Conservation (phyloP, 1,140 invertebrate genomes). For the Sesamia nonagrioides region DNA sequence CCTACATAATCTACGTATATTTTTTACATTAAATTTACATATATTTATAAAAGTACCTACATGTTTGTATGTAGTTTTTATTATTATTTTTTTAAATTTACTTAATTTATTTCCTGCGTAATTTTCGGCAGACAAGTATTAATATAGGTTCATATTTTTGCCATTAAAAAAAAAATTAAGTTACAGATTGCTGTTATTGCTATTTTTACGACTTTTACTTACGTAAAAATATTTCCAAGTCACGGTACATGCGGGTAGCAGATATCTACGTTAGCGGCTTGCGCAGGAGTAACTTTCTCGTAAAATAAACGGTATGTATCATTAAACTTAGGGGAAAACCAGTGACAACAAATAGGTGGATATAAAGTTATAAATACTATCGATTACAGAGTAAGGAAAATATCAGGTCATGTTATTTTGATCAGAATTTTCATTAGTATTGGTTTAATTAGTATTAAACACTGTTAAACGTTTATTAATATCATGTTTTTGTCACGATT, state of each 20-base stretch:
- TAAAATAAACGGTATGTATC: constrained; percentile 72
- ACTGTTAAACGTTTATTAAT: constrained; percentile 20
- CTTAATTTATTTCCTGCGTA: too few species aligned
- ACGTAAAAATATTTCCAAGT: constrained; percentile 23
- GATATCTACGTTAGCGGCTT: constrained; percentile 65
- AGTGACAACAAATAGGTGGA: not conserved
- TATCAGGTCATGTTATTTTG: constrained; percentile 2
- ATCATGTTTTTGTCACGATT: constrained; percentile 35
- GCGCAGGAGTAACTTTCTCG: constrained; percentile 72
- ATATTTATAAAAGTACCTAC: too few species aligned
- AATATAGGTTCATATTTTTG: too few species aligned
- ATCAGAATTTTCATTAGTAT: constrained; percentile 18
- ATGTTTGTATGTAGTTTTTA: too few species aligned
- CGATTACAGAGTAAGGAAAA: constrained; percentile 8
- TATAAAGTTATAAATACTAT: constrained; percentile 10
- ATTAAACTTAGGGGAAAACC: constrained; percentile 63
- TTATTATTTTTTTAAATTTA: too few species aligned
- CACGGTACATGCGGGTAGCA: constrained; percentile 67
- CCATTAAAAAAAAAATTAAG: too few species aligned
- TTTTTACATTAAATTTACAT: too few species aligned
- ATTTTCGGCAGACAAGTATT: too few species aligned
- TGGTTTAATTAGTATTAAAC: constrained; percentile 16
- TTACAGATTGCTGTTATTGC: not conserved
- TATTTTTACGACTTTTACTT: constrained; percentile 24
- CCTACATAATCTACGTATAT: not conserved